phyloP scores from a whole-genome alignment of 2,113 vertebrate genomes.

The Pelobates fuscus region DNA sequence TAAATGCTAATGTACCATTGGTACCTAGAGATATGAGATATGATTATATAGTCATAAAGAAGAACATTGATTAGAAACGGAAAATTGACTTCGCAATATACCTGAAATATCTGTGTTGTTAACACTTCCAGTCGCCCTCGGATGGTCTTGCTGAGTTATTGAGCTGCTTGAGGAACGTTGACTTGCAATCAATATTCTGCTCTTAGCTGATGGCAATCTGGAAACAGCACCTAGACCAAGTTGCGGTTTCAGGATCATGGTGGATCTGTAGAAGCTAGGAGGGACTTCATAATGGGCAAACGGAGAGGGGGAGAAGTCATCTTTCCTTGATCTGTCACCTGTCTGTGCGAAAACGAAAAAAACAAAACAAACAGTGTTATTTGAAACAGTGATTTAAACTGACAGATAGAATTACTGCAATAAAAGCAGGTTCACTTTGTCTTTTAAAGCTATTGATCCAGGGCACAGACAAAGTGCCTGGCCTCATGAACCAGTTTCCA shows the following conservation, averaged over 20 bases:
- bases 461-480: no score
- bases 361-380: neutral
- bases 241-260: constrained; percentile 88
- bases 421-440: no score
- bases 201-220: constrained; percentile 81
- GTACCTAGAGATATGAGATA: neutral
- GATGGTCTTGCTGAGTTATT: constrained; percentile 78
- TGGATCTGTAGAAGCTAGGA: constrained; percentile 76
- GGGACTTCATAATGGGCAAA: constrained; percentile 72
- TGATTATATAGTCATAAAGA: neutral
- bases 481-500: no score
- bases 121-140: constrained; percentile 60
- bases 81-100: constrained; percentile 57
- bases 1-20: no score
- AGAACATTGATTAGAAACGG: constrained; percentile 20
- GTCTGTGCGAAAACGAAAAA: constrained; percentile 60
- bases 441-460: no score
- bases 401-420: no score
- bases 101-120: constrained; percentile 77
- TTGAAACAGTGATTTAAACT: no score
- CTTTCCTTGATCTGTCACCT: constrained; percentile 68
- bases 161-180: constrained; percentile 75
- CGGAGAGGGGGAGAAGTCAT: constrained; percentile 70
- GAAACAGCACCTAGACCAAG: constrained; percentile 85
- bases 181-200: constrained; percentile 77